Base-by-base conservation (phyloP, 1,140 invertebrate species). In the Hylaeus volcanicus region DNA sequence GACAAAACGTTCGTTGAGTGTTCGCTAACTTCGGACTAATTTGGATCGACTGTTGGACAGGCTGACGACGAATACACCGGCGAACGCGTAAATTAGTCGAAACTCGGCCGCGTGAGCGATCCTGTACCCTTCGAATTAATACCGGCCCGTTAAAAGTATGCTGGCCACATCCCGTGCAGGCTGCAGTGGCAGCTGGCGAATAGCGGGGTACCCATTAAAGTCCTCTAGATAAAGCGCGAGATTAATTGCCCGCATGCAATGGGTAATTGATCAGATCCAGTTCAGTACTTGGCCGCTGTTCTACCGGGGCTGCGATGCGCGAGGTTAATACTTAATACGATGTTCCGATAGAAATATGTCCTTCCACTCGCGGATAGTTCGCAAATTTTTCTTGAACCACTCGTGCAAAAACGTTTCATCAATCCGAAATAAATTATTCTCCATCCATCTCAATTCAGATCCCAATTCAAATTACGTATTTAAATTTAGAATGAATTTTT, bases 261-360 rank as follows among this genome's bases (percentile, higher is more conserved):
- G 75, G 74, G 82, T 87, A 87, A 87, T 87, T 87, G 85, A 87
- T 87, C 84, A 87, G 85, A 86, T 83, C 84, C 75, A 86, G 84
- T 82, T 86, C 85, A 58, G 58, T 76, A 76, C 58, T 76, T 65
- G 83, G 72, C 74, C 65, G 64, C 56, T 66, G 64, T 15, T 71
- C 8, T 63, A 48, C 56, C 63, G 79, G 55, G 82, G 81, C 75
- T 75, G 45, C 55, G 39, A 56, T 74, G 56, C 51, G 60, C 78
- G 78, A 76, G 56, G 74, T 51, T 48, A 9, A 8, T 51, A 43
- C 61, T 64, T 64, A 69, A 41, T 45, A 74, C 68, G 64, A 70
- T 79, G 58, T 51, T 56, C 37, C 8, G 45, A 45, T n/a, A 56
- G 39, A 45, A 71, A 61, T 70, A 5, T 37, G 39, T 56, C 56